Evolutionary conservation across 2,797 vertebrate genomes (phyloP).

Genomic region (Sebastes kiyomatsui): DNA sequence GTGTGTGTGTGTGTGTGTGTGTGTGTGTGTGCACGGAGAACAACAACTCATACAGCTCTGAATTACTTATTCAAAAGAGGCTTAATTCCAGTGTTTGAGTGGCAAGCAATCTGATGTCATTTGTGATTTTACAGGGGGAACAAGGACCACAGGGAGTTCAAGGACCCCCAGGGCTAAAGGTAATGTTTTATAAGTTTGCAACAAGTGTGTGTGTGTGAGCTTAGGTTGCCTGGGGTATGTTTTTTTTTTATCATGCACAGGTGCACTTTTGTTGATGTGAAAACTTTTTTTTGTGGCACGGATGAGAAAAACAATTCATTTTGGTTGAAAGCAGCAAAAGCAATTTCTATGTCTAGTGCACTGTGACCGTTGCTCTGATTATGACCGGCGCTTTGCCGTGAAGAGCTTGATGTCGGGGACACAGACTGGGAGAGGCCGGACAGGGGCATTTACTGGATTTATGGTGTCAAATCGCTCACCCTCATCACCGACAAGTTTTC

Average conservation of each 20-base stretch:
- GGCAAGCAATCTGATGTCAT: conserved; percentile 29
- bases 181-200: conserved; percentile 58
- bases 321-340: conserved; percentile 59
- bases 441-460: conserved; percentile 48
- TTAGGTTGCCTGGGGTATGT: not conserved
- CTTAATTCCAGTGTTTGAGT: conserved; percentile 15
- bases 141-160: conserved; percentile 87
- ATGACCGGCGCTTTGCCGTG: conserved; percentile 27
- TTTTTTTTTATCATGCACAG: conserved; percentile 22
- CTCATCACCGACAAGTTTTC: conserved; percentile 38
- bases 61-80: conserved; percentile 29
- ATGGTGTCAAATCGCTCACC: conserved; percentile 60
- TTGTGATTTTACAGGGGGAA: conserved; percentile 85
- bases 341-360: conserved; percentile 61
- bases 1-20: too few relatives aligned
- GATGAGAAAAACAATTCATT: conserved; percentile 61
- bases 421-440: not conserved
- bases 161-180: conserved; percentile 90
- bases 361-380: conserved; percentile 59
- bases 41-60: not conserved
- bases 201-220: not conserved
- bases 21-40: not conserved
- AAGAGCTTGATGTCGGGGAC: conserved; percentile 11
- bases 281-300: not conserved
- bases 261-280: conserved; percentile 49